Conservation (phyloP, 2,113 vertebrate genomes). For the Pomatostomus ruficeps region DNA sequence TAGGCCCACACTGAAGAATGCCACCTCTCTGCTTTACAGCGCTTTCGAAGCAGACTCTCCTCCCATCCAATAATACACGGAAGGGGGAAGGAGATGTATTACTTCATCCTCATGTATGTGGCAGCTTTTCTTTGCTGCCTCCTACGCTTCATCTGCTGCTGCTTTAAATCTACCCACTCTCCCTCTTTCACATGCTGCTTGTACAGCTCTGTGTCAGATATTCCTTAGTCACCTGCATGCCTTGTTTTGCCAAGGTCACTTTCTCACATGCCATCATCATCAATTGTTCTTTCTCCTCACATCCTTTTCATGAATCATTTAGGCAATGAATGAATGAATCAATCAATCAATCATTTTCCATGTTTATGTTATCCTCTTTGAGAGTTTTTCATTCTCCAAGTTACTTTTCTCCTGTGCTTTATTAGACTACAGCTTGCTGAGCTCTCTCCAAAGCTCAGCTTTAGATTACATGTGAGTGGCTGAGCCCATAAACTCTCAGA, state of each 20-base stretch:
- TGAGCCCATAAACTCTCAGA: background rate
- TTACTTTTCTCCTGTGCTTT: background rate
- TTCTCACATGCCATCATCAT: background rate
- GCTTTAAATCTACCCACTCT: constrained; percentile 42
- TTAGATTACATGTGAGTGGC: background rate
- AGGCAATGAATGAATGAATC: background rate
- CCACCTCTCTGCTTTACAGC: background rate
- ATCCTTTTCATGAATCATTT: background rate
- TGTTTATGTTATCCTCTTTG: background rate
- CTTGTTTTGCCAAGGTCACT: background rate
- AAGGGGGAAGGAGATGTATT: background rate
- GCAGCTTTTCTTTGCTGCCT: constrained; percentile 44
- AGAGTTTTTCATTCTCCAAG: background rate
- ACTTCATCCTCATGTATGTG: background rate
- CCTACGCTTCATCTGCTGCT: constrained; percentile 37
- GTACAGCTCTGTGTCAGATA: background rate
- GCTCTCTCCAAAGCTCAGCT: background rate
- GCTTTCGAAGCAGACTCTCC: background rate
- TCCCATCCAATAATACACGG: background rate
- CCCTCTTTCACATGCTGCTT: background rate
- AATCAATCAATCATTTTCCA: background rate
- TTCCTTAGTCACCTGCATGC: background rate
- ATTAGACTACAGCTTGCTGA: background rate
- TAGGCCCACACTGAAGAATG: background rate
- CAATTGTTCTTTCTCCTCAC: background rate